Conservation (phyloP, 2,113 vertebrate genomes). For the Clarias batrachus region DNA sequence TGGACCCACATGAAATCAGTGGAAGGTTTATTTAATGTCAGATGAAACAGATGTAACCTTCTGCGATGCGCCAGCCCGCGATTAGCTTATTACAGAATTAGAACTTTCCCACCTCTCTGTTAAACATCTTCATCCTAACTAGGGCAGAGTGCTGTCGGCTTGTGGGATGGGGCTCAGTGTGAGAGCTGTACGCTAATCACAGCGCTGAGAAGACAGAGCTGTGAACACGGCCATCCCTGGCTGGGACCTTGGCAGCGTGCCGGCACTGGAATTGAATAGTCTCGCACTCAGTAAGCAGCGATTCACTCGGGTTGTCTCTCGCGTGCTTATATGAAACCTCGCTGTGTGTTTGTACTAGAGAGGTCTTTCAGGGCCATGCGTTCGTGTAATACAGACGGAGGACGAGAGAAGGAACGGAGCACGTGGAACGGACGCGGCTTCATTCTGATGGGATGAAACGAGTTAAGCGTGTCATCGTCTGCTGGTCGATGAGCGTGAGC, state of each 20-base stretch:
- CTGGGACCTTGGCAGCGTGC: slow-evolving; percentile 67
- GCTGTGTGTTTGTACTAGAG: slow-evolving; percentile 6
- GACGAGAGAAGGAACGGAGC: background rate
- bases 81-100: slow-evolving; percentile 58
- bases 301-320: slow-evolving; percentile 34
- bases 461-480: background rate
- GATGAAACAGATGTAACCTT: slow-evolving; percentile 57
- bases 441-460: background rate
- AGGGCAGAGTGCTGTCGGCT: slow-evolving; percentile 55
- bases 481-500: background rate
- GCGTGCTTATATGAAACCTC: slow-evolving; percentile 32
- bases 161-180: slow-evolving; percentile 59
- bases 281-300: slow-evolving; percentile 39
- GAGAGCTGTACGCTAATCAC: slow-evolving; percentile 54
- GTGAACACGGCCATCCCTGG: slow-evolving; percentile 66
- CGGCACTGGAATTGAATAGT: slow-evolving; percentile 57
- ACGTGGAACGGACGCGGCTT: background rate
- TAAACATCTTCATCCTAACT: slow-evolving; percentile 61
- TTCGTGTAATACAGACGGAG: slow-evolving; percentile 21
- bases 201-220: slow-evolving; percentile 63
- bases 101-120: slow-evolving; percentile 35
- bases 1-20: background rate
- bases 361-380: slow-evolving; percentile 32
- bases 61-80: slow-evolving; percentile 59
- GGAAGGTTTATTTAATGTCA: background rate